Evolutionary conservation across 2,113 vertebrate species (phyloP), one percentile per base, ranked within the genome.

Genomic region (Suricata suricatta): DNA sequence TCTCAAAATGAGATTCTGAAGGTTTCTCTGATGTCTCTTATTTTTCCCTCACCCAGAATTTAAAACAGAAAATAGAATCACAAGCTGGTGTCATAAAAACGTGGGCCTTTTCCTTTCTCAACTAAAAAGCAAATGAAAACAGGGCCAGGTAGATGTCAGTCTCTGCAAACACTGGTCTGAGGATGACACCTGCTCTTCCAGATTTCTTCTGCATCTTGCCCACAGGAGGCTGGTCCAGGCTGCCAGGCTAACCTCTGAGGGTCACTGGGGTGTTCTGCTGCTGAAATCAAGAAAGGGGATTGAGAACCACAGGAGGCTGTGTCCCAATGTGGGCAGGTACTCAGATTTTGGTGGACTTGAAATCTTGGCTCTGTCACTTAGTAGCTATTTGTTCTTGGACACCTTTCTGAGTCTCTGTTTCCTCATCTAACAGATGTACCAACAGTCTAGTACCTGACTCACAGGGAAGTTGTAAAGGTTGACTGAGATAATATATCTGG

Each of bases 11-110:
- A 98, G 98, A 98, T 98, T 98, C 98, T 96, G 97, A 98, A 98
- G 97, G 95, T 98, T 98, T 98, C 98, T 98, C 97, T 98, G 96
- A 98, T 97, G 97, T 98, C 97, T 98, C 98, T 98, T 98, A 98
- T 96, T 98, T 98, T 98, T 97, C 97, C 97, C 97, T 98, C 97
- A 97, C 98, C 95, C 97, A 95, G 98, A 97, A 98, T 98, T 98
- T 98, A 97, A 98, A 98, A 97, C 96, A 97, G 97, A 98, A 98
- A 98, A 98, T 98, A 98, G 98, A 98, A 98, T 98, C 97, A 96
- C 97, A 97, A 98, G 97, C 94, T 97, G 72, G 97, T 98, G 97
- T 97, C 97, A 98, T 98, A 97, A 98, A 98, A 97, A 96, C 19
- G 9, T 68, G 68, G 94, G 97, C 95, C 90, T 97, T 98, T 98